Evolutionary conservation across 2,888 invertebrate genomes (phyloP).

Genomic region (Sialis fuliginosa): DNA sequence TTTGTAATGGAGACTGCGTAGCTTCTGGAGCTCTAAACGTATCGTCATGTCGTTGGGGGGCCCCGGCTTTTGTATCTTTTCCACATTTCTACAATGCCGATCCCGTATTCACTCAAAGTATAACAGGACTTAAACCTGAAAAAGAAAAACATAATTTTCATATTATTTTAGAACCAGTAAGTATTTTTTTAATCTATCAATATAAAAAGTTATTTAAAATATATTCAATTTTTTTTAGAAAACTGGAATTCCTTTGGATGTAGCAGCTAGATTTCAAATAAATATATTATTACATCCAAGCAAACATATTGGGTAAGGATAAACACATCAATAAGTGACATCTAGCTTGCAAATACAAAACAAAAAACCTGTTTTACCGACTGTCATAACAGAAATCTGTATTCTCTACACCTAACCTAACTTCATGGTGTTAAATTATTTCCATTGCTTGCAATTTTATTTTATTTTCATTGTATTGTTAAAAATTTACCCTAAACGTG

Average conservation of each 20-base stretch:
- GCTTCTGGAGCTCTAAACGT: slow-evolving; percentile 61
- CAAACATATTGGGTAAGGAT: slow-evolving; percentile 35
- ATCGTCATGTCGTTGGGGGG: slow-evolving; percentile 60
- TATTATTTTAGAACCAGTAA: slow-evolving; percentile 58
- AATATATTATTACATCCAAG: slow-evolving; percentile 55
- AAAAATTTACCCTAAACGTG: too few relatives aligned
- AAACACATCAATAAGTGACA: too few relatives aligned
- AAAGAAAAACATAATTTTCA: slow-evolving; percentile 54
- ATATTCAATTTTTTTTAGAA: slow-evolving; percentile 27
- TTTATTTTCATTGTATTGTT: too few relatives aligned
- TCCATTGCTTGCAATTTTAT: too few relatives aligned
- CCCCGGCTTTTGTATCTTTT: slow-evolving; percentile 67
- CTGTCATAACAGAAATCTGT: too few relatives aligned
- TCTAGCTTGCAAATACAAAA: too few relatives aligned
- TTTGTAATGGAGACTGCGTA: slow-evolving; percentile 52
- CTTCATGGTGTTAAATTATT: too few relatives aligned
- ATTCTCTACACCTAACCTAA: too few relatives aligned
- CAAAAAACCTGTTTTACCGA: too few relatives aligned
- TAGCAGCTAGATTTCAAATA: slow-evolving; percentile 60
- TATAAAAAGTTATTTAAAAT: background rate
- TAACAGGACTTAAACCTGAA: slow-evolving; percentile 52
- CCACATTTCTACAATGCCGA: slow-evolving; percentile 74
- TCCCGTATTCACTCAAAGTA: slow-evolving; percentile 37
- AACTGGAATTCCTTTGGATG: slow-evolving; percentile 57
- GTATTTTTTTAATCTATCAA: slow-evolving; percentile 11